Evolutionary conservation across 1,140 invertebrate genomes (phyloP), one percentile per base, ranked within the genome.

Genomic region (Drosophila watanabei): DNA sequence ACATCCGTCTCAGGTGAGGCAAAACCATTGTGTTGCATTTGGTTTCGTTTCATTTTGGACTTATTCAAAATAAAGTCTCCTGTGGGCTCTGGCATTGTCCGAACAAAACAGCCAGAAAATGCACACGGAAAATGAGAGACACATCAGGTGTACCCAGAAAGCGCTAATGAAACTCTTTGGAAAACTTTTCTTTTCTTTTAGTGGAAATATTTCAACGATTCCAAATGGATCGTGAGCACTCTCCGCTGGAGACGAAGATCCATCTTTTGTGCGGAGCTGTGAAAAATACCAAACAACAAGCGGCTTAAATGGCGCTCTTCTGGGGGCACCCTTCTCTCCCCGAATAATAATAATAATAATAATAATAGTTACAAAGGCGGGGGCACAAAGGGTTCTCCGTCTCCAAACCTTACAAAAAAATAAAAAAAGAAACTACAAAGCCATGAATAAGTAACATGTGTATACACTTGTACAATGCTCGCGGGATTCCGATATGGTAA

Each of bases 301-400:
- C 81, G 86, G 82, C 85, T 89, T 89, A 90, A 89, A 89, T 89
- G 85, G 85, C 85, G 85, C 84, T 88, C 70, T 82, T 88, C 76
- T n/a, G n/a, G 64, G 49, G 51, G 52, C 61, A 41, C 75, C 61
- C 57, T 13, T 11, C 48, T 51, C 49, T n/a, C 10, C 51, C 63
- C 63, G 60, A 69, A 49, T 37, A 71, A 61, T 60, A 78, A 89
- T n/a, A n/a, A n/a, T n/a, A n/a, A n/a, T 87, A 80, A 81, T 78
- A 72, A 71, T 79, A 56, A 56, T 56, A 24, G 33, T 28, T 62
- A 80, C 83, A 84, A 84, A 77, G 82, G 63, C 73, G 76, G 66
- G 58, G 49, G 63, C 71, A 82, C 69, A 86, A 86, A 86, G 75
- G 57, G 62, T 66, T 68, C 57, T 56, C 32, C 32, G 13, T 5